Conservation (phyloP, 2,113 vertebrate genomes). For the Budorcas taxicolor region DNA sequence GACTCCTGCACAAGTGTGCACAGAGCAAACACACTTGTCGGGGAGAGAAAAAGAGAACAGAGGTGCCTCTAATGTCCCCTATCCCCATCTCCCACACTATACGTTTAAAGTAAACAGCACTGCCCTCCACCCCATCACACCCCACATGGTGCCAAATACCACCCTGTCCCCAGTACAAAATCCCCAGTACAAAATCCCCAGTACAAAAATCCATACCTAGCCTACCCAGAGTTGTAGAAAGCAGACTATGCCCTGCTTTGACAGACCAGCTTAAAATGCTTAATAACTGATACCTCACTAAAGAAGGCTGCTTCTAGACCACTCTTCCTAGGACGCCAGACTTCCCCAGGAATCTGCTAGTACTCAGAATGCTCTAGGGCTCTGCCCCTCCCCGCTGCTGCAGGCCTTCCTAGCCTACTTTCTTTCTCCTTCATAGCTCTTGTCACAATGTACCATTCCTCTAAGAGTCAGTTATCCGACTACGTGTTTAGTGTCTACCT, state of each 20-base stretch:
- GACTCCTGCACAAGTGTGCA: neutral
- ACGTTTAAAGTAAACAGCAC: neutral
- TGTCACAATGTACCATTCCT: neutral
- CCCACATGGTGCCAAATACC: neutral
- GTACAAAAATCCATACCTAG: neutral
- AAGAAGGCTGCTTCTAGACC: neutral
- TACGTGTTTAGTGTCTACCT: neutral
- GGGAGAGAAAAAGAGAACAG: neutral
- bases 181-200: neutral
- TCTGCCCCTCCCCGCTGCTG: neutral
- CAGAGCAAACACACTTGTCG: neutral
- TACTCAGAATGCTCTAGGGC: neutral
- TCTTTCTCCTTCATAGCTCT: neutral
- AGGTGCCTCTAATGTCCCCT: neutral
- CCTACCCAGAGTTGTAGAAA: neutral
- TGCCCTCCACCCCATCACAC: no score
- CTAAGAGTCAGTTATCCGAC: neutral
- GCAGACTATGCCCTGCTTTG: neutral
- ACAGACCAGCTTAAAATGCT: neutral
- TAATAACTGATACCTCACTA: neutral
- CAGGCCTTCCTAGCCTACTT: neutral
- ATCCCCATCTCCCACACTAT: neutral
- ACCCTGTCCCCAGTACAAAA: neutral
- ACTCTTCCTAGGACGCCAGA: neutral
- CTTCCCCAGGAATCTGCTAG: neutral